Base-by-base conservation (phyloP, 2,888 invertebrate genomes). In the Sericinus montela region DNA sequence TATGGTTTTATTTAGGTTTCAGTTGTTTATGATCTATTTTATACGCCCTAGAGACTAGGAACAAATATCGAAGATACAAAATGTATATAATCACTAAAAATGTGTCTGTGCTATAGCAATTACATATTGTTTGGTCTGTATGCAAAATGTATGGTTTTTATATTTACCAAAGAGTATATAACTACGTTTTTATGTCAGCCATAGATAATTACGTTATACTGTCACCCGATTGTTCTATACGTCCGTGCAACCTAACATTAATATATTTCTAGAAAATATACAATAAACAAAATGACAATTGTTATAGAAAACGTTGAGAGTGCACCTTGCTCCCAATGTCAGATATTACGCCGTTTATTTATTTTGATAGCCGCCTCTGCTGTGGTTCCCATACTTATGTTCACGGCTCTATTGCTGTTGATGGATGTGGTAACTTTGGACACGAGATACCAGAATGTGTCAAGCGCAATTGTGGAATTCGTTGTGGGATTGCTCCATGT, bases 301-400 rank as follows among this genome's bases (percentile, higher is more conserved):
- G 45, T 75, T 6, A 55, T 72, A 1, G 76, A 81, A 38, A 67
- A 73, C n/a, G 59, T 68, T 0, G 70, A 72, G 51, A 74, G 75
- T 42, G 59, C 72, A 23, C 58, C 67, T 1, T 75, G 75, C 53
- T 60, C 70, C 0, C 68, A 74, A 14, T 82, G 83, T 54, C 58
- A 58, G 0, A 63, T 69, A 9, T 55, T 82, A 0, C 60, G 72
- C 3, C 71, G 59, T 42, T 71, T 71, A 0, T 80, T 80, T 44
- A 45, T 72, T 6, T 42, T 76, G 46, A 68, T 80, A 5, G 75
- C 71, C 0, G 30, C 70, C n/a, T 75, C 84, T n/a, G 74, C 81
- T 8, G 68, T 81, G 0, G 46, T 78, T 0, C 82, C 82, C 0
- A 80, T 83, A 63, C 32, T 80, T 0, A 38, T 73, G 10, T 83